phyloP scores from a whole-genome alignment of 2,797 vertebrate genomes.

The Simalia tracyae region DNA sequence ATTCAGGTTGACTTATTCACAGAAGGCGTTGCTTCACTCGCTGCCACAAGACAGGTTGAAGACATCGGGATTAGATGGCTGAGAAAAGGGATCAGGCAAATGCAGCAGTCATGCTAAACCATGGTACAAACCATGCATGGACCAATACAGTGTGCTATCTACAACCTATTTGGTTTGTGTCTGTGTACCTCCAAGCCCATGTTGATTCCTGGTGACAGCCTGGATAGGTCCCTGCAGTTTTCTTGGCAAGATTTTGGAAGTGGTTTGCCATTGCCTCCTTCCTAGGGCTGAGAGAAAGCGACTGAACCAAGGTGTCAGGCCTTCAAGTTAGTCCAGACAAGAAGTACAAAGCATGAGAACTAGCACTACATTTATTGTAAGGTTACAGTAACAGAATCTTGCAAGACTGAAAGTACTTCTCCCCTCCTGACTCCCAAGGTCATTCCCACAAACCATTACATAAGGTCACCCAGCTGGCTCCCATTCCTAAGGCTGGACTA shows the following conservation, averaged over 20 bases:
- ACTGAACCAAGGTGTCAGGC: too few relatives aligned
- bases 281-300: too few relatives aligned
- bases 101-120: neutral
- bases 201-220: neutral
- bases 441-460: too few relatives aligned
- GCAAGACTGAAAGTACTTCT: too few relatives aligned
- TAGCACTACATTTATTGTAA: too few relatives aligned
- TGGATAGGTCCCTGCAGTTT: neutral
- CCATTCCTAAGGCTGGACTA: too few relatives aligned
- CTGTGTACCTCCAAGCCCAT: neutral
- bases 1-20: neutral
- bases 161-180: neutral
- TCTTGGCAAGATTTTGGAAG: neutral
- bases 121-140: neutral
- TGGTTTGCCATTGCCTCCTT: too few relatives aligned
- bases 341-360: too few relatives aligned
- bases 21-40: neutral
- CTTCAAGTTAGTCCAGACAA: too few relatives aligned
- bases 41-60: neutral
- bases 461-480: too few relatives aligned
- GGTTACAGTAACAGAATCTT: too few relatives aligned
- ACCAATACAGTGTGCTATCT: neutral
- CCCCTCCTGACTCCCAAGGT: too few relatives aligned
- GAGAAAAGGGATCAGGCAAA: neutral
- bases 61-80: neutral